Conservation (phyloP, 2,888 invertebrate genomes). For the Neoscelio sp. region DNA sequence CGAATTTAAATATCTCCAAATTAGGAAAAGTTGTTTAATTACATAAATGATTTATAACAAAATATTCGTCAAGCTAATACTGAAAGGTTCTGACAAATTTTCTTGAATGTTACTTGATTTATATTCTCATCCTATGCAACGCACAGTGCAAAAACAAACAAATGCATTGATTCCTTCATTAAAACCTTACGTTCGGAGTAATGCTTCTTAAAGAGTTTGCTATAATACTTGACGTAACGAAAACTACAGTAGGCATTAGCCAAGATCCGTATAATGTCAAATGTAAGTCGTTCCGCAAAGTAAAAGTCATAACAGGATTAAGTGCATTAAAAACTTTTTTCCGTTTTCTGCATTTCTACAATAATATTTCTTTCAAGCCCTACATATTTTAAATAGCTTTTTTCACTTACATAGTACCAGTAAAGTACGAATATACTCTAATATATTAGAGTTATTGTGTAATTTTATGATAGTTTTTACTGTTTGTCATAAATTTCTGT, state of each 20-base stretch:
- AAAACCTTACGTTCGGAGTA: conserved; percentile 21
- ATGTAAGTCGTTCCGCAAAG: conserved; percentile 11
- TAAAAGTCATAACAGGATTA: neutral
- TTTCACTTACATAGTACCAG: no score
- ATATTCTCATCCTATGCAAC: neutral
- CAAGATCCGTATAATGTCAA: conserved; percentile 16
- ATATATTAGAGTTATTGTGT: no score
- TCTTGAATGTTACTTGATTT: no score
- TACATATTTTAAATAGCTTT: neutral
- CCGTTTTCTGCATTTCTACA: neutral
- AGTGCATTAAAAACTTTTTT: neutral
- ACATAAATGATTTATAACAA: no score
- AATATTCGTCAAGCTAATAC: no score
- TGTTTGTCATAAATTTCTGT: no score
- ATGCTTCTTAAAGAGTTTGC: conserved; percentile 36
- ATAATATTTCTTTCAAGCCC: neutral
- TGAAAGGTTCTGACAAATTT: no score
- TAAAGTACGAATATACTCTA: no score
- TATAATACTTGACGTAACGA: conserved; percentile 40
- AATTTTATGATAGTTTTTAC: no score
- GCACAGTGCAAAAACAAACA: conserved; percentile 29
- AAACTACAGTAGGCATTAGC: conserved; percentile 16
- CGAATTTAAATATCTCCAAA: no score
- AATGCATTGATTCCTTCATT: conserved; percentile 42
- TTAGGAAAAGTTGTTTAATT: no score